Base-by-base conservation (phyloP, 2,888 invertebrate genomes). In the Copidosoma aretas region DNA sequence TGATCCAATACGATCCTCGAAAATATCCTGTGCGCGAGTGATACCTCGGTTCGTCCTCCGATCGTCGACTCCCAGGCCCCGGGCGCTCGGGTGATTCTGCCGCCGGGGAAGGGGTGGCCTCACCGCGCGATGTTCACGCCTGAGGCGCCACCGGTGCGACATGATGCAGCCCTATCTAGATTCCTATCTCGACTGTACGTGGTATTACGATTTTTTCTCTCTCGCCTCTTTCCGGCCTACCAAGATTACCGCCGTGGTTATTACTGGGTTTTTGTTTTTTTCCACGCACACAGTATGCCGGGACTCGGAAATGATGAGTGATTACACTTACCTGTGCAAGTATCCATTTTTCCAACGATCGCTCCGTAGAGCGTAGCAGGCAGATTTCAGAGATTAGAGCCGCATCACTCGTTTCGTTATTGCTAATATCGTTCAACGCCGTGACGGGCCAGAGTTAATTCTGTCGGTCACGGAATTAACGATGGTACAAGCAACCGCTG, bases 151-250 rank as follows among this genome's bases (percentile, higher is more conserved):
- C 10, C 24, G 58, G 54, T 22, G 17, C 71, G 39, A 60, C 53
- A 67, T 24, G 57, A 71, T 71, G 71, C 71, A 66, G 65, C 68
- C 65, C 2, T 71, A 71, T 60, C 39, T 71, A 51, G 57, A 71
- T 49, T 66, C 65, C 25, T 71, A 70, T 39, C 67, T 63, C 24
- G 70, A 61, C 32, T 67, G 72, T 71, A 60, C 52, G 71, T 67
- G 65, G 17, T 39, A n/a, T n/a, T n/a, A 49, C 15, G 19, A 49
- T 19, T 19, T n/a, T 15, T 49, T 49, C 10, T n/a, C n/a, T n/a
- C n/a, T n/a, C n/a, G n/a, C n/a, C 49, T 49, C 17, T 10, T 49
- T 49, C 49, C 15, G 10, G 2, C 32, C 32, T 32, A 4, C 12
- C 12, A 8, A 2, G 4, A 8, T 46, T 46, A 21, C 53, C 12